Percentiles rank a stretch among this genome's conserved stretches.
phyloP scores from a whole-genome alignment of 2,888 invertebrate genomes.

The Agrochola lychnidis region DNA sequence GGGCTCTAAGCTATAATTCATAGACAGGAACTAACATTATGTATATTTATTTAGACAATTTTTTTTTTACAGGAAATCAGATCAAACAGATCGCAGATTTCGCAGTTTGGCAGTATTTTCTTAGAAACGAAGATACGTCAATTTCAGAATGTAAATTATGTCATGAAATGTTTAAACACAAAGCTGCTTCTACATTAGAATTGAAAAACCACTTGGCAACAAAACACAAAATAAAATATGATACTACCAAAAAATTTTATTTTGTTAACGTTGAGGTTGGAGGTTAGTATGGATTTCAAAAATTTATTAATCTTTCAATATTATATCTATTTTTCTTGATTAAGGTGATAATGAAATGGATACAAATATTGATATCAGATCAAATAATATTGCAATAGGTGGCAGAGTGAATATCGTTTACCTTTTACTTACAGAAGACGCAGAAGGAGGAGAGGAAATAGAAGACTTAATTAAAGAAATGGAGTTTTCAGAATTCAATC shows the following conservation, averaged over 20 bases:
- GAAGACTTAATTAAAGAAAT: neutral
- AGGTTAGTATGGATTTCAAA: neutral
- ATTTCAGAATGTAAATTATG: slow-evolving; percentile 2
- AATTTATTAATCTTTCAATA: accelerated
- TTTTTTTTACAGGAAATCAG: neutral
- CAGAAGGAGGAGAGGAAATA: neutral
- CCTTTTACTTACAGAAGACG: neutral
- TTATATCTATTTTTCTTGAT: neutral
- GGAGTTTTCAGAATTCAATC: slow-evolving; percentile 14
- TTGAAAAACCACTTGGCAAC: neutral
- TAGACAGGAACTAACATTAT: neutral
- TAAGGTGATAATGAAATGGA: neutral
- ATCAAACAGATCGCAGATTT: neutral
- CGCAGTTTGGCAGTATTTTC: slow-evolving; percentile 2
- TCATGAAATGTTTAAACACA: neutral
- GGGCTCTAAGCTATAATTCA: neutral
- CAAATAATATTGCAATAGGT: neutral
- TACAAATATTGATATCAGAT: neutral
- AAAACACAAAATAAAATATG: slow-evolving; percentile 5
- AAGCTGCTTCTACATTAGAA: neutral
- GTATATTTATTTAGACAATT: too few relatives aligned
- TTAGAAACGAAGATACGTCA: neutral
- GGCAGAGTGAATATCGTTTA: neutral
- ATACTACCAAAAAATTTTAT: neutral
- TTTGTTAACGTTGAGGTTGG: neutral